Evolutionary conservation across 1,140 invertebrate genomes (phyloP), one percentile per base, ranked within the genome.

Genomic region (Calliopsis andreniformis): DNA sequence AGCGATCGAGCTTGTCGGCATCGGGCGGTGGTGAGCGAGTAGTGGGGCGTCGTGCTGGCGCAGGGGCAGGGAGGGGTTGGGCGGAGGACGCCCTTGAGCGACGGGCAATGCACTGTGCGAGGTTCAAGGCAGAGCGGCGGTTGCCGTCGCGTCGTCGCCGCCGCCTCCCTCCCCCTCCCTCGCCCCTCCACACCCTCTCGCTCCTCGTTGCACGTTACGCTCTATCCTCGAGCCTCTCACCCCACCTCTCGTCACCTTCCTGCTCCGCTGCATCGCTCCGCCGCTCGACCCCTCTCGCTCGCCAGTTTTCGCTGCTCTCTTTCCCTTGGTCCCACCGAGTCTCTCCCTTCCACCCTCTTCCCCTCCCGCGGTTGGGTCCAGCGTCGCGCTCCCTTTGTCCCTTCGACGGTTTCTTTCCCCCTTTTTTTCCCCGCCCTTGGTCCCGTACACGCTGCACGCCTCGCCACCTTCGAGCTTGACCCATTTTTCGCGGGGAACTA

Each of bases 121-220:
- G 91, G 91, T 92, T 91, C 91, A 92, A 92, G 91, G 91, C 91
- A 91, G 91, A 92, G 88, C 91, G 90, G 87, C 89, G 91, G 86
- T 88, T 90, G 88, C 87, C 88, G 87, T 82, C 86, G 83, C 85
- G 87, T 83, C 87, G 84, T 83, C 82, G 77, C 85, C 85, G 71
- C 87, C 84, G 18, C 72, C 79, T 43, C 67, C 45, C 47, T 43
- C 43, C 59, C 61, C 73, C 42, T 56, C 42, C 30, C 1, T 39
- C 14, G 12, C 51, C 61, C 62, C 47, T 59, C 76, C 45, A 16
- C n/a, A 55, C 32, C 68, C 61, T 63, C 51, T 39, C 35, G 35
- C 58, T 39, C 68, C 42, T 63, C 51, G 63, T 58, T 62, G 62
- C 32, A 28, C 72, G 56, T 59, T 67, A 56, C 55, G 5, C 28